Evolutionary conservation across 2,113 vertebrate genomes (phyloP).

Genomic region (Anguilla japonica): DNA sequence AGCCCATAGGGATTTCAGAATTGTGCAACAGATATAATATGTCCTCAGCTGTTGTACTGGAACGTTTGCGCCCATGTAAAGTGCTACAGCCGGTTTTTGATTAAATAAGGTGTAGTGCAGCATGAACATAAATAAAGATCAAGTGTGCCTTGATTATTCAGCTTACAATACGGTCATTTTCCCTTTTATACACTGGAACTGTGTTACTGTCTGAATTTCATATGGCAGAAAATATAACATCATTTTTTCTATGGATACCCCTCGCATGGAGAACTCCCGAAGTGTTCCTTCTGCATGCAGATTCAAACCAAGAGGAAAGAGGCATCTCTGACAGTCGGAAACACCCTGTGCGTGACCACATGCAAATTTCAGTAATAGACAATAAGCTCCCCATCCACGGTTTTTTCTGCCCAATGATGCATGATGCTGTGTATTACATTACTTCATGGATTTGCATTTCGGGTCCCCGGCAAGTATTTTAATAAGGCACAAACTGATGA

Average conservation of each 20-base stretch:
- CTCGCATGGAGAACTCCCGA: background rate
- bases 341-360: conserved; percentile 58
- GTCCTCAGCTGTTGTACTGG: background rate
- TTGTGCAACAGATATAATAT: background rate
- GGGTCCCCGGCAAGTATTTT: conserved; percentile 47
- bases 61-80: background rate
- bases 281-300: conserved; percentile 38
- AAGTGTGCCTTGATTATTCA: background rate
- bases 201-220: background rate
- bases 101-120: background rate
- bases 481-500: conserved; percentile 62
- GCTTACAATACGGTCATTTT: background rate
- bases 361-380: conserved; percentile 60
- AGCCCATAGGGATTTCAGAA: background rate
- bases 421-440: conserved; percentile 64
- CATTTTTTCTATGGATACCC: background rate
- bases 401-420: conserved; percentile 47
- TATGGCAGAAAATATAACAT: background rate
- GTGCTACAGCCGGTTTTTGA: background rate
- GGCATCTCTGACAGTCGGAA: conserved; percentile 61
- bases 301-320: conserved; percentile 44
- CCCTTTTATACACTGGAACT: background rate
- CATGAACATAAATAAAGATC: background rate
- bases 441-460: conserved; percentile 60
- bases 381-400: conserved; percentile 44